Conservation (phyloP, 2,888 invertebrate genomes). For the Volucella zonaria region DNA sequence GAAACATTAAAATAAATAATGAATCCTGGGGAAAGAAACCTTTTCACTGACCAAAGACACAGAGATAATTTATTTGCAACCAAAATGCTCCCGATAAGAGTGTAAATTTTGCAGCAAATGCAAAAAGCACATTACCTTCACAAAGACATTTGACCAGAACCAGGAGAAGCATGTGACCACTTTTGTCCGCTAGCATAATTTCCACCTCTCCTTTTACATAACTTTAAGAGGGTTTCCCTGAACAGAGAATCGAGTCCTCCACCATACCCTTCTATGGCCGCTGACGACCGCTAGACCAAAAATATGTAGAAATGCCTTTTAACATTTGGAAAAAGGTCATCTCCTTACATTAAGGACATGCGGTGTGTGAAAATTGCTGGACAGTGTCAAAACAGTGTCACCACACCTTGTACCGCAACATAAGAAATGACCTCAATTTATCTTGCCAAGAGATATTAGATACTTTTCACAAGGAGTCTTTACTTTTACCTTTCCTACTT, state of each 20-base stretch:
- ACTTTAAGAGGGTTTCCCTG: constrained; percentile 34
- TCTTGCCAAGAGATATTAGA: constrained; percentile 77
- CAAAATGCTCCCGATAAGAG: constrained; percentile 71
- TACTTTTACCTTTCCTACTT: constrained; percentile 72
- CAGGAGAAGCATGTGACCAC: constrained; percentile 12
- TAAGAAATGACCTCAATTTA: constrained; percentile 82
- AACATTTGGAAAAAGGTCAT: constrained; percentile 72
- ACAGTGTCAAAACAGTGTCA: constrained; percentile 77
- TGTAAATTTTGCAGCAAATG: constrained; percentile 82
- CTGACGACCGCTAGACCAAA: constrained; percentile 55
- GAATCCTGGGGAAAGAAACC: constrained; percentile 43
- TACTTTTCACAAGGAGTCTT: constrained; percentile 68
- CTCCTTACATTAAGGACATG: constrained; percentile 80
- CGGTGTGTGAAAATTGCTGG: constrained; percentile 76
- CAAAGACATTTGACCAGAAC: constrained; percentile 32
- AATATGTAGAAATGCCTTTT: constrained; percentile 69
- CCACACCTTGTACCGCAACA: constrained; percentile 76
- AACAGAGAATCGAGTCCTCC: constrained; percentile 12
- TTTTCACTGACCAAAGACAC: constrained; percentile 29
- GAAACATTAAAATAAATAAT: constrained; percentile 64
- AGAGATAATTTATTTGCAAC: constrained; percentile 69
- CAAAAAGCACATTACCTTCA: constrained; percentile 76
- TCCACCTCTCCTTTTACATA: constrained; percentile 2
- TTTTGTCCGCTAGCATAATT: neutral
- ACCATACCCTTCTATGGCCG: neutral